These are phyloP conservation scores for Phengaris alcon DNA, from an alignment of 2,888 invertebrate species.

Conservation along the genomic window DNA sequence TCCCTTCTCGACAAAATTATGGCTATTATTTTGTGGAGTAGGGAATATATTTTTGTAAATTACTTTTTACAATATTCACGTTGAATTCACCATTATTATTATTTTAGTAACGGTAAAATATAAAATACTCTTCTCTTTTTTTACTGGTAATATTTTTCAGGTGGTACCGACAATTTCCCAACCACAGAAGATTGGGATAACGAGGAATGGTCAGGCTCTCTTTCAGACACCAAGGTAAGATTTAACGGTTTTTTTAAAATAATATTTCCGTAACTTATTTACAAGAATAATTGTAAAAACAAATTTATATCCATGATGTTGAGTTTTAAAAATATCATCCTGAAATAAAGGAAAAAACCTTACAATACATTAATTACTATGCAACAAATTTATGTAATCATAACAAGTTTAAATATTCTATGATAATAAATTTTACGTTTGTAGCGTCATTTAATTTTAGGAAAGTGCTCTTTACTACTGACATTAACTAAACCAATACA, in stretches of 20 bases:
- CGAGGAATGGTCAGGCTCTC: slow-evolving; percentile 96
- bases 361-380: not conserved
- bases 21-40: no score
- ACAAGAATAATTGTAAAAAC: no score
- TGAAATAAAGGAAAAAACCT: no score
- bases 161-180: slow-evolving; percentile 73
- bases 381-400: not conserved
- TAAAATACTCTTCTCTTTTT: not conserved
- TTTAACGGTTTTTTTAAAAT: not conserved
- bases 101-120: no score
- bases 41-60: no score
- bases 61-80: no score
- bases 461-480: not conserved
- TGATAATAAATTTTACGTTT: not conserved
- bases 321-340: no score
- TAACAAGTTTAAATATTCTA: not conserved
- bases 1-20: no score
- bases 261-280: not conserved
- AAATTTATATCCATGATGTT: no score
- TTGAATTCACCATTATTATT: no score
- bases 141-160: slow-evolving; percentile 39
- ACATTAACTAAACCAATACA: not conserved
- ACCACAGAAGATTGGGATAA: slow-evolving; percentile 90
- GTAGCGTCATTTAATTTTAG: not conserved
- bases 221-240: slow-evolving; percentile 93